A percentile compares a stretch with the other conserved stretches of the same genome.
Conservation (phyloP, 2,113 vertebrate species). For the Pagrus major region DNA sequence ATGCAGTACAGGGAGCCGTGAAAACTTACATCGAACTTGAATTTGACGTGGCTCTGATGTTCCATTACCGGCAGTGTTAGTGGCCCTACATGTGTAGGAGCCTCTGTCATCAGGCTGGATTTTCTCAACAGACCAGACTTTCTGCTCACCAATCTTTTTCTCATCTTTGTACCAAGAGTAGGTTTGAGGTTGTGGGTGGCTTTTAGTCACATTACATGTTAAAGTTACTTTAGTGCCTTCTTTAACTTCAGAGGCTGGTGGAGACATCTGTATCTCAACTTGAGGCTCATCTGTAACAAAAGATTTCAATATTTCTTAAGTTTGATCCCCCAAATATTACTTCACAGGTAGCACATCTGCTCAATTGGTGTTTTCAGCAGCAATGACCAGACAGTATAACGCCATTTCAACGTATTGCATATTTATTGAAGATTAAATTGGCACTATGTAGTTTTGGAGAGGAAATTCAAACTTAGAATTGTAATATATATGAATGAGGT, state of each 20-base stretch:
- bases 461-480: no score
- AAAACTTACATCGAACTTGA: slow-evolving; percentile 62
- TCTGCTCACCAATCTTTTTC: fast-evolving
- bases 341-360: no score
- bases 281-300: slow-evolving; percentile 68
- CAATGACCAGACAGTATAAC: no score
- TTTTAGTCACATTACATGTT: slow-evolving; percentile 42
- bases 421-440: no score
- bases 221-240: slow-evolving; percentile 36
- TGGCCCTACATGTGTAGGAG: slow-evolving; percentile 10
- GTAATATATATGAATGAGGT: no score
- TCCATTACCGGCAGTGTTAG: fast-evolving
- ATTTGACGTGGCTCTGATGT: fast-evolving
- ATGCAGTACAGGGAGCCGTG: not conserved
- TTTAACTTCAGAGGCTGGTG: not conserved
- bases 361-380: no score
- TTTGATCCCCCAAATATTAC: no score
- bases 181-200: not conserved
- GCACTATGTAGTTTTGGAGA: no score
- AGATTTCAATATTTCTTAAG: not conserved
- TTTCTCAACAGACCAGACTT: fast-evolving
- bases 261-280: not conserved
- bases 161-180: slow-evolving; percentile 40
- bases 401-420: no score
- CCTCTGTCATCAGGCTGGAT: slow-evolving; percentile 28